These are phyloP conservation scores for Bradypodion pumilum DNA, from an alignment of 2,797 vertebrate species.

Conservation along the genomic window DNA sequence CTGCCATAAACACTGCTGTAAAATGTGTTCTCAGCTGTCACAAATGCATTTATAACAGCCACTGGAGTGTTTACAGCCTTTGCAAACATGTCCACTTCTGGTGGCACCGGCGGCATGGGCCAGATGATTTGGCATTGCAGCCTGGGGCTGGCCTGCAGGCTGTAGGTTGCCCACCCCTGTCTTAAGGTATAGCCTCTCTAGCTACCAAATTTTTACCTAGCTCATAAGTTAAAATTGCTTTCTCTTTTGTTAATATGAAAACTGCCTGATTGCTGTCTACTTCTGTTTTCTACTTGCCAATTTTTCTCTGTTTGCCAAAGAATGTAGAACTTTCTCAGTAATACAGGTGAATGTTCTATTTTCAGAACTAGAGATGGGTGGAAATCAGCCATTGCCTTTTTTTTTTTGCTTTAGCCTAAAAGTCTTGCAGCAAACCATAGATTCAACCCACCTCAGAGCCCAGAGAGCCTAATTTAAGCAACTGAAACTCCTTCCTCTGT, in stretches of 20 bases:
- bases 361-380: neutral
- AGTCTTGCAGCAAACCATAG: neutral
- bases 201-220: neutral
- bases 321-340: neutral
- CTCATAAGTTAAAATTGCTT: neutral
- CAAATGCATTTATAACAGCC: no score
- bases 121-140: no score
- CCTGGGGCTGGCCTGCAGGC: no score
- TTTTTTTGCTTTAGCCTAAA: neutral
- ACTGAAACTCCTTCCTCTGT: no score
- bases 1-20: no score
- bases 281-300: neutral
- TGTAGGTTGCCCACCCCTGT: neutral
- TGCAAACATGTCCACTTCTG: no score
- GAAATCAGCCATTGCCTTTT: neutral
- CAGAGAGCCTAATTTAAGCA: neutral
- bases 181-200: neutral
- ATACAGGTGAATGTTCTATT: neutral
- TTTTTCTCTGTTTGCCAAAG: neutral
- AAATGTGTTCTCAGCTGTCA: no score
- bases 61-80: no score
- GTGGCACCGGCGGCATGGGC: no score
- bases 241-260: neutral
- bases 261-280: neutral
- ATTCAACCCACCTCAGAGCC: neutral